Evolutionary conservation across 1,140 invertebrate genomes (phyloP).

Genomic region (Pseudachorutes palmiensis): DNA sequence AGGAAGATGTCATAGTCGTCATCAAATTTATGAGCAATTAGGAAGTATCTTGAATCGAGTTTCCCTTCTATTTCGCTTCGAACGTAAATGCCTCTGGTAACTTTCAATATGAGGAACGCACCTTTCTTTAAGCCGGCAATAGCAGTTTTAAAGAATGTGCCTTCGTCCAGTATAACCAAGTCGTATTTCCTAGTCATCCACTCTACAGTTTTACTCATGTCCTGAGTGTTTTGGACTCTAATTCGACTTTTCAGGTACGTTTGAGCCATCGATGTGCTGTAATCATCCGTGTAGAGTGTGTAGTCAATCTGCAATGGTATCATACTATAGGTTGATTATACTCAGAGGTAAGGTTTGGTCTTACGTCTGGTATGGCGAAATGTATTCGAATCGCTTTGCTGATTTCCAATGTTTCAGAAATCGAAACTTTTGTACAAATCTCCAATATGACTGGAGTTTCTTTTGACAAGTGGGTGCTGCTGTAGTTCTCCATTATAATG

Average conservation of each 20-base stretch:
- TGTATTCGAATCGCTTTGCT: not conserved
- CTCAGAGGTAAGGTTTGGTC: not conserved
- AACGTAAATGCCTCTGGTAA: not conserved
- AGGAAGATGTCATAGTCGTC: not conserved
- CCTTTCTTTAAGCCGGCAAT: not conserved
- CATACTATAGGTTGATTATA: not conserved
- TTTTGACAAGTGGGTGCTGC: not conserved
- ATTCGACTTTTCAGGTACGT: not conserved
- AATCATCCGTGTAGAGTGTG: not conserved
- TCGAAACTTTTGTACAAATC: not conserved
- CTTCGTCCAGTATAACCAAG: not conserved
- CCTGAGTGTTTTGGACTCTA: not conserved
- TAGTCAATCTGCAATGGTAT: not conserved
- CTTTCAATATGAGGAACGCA: not conserved
- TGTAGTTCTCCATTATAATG: slow-evolving; percentile 3
- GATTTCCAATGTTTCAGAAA: not conserved
- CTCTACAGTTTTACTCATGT: not conserved
- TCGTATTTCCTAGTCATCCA: not conserved
- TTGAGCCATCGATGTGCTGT: not conserved
- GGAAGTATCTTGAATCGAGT: not conserved
- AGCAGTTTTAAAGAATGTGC: not conserved
- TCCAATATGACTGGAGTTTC: not conserved
- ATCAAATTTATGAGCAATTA: not conserved
- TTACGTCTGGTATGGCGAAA: slow-evolving; percentile 14
- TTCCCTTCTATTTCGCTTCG: not conserved